Conservation (phyloP, 1,140 invertebrate genomes). For the Bradynema listronoti region DNA sequence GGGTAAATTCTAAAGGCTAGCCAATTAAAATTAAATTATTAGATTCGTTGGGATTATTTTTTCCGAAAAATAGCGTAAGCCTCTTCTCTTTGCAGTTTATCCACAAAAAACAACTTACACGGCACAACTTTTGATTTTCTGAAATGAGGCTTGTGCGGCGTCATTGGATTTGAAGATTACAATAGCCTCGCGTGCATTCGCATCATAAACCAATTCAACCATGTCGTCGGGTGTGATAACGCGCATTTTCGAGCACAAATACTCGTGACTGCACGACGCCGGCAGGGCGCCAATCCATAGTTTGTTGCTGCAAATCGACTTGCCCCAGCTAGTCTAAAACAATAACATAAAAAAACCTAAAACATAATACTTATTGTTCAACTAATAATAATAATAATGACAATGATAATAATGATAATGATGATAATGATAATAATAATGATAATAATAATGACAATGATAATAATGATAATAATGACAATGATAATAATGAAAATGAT, state of each 20-base stretch:
- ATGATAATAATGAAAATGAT: no score
- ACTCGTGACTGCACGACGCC: conserved; percentile 15
- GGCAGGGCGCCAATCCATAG: conserved; percentile 25
- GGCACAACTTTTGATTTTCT: conserved; percentile 19
- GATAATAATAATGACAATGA: no score
- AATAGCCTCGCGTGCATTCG: conserved; percentile 17
- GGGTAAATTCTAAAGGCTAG: no score
- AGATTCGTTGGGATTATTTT: no score
- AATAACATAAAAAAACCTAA: conserved; percentile 6
- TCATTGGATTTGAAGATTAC: conserved; percentile 17
- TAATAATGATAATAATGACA: no score
- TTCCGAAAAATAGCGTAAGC: no score
- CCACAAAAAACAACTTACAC: conserved; percentile 10
- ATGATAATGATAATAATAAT: no score
- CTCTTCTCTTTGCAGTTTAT: no score
- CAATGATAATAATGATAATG: no score
- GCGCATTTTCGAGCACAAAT: conserved; percentile 19
- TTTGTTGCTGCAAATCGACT: conserved; percentile 20
- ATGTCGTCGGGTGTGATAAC: conserved; percentile 17
- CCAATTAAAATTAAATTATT: no score
- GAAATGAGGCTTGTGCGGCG: conserved; percentile 15
- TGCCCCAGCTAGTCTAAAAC: conserved; percentile 13
- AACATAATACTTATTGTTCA: no score
- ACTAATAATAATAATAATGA: no score
- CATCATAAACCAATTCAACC: conserved; percentile 18